Evolutionary conservation across 2,888 invertebrate genomes (phyloP).

Genomic region (Xanthorhoe spadicearia): DNA sequence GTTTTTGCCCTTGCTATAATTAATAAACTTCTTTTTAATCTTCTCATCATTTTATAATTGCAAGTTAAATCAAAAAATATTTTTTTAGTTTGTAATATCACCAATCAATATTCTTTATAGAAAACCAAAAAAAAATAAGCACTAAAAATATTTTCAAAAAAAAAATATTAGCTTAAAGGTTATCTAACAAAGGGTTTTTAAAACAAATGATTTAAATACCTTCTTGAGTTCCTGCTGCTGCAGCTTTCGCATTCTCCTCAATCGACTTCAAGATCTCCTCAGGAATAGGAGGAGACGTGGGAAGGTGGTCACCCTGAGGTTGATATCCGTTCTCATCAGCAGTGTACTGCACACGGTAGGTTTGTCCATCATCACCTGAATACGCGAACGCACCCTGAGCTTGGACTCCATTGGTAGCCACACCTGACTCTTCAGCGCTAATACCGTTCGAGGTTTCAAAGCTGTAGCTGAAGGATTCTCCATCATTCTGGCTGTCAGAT

Average conservation of each 20-base stretch:
- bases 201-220: conserved; percentile 52
- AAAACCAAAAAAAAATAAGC: no score
- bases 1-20: no score
- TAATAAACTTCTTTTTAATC: no score
- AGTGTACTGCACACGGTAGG: conserved; percentile 72
- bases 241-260: conserved; percentile 74
- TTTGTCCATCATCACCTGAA: conserved; percentile 76
- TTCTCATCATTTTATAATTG: no score
- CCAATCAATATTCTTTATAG: no score
- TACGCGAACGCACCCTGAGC: conserved; percentile 76
- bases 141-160: no score
- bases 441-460: conserved; percentile 80
- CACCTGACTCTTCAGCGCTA: conserved; percentile 75
- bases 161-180: no score
- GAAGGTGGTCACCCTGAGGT: conserved; percentile 75
- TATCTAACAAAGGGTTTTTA: no score
- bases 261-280: conserved; percentile 76
- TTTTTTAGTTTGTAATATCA: no score
- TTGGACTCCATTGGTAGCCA: conserved; percentile 74
- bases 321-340: conserved; percentile 78
- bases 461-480: conserved; percentile 71
- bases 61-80: no score
- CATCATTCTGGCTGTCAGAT: conserved; percentile 73
- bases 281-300: conserved; percentile 77
- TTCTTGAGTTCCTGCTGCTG: conserved; percentile 79